Evolutionary conservation across 2,113 vertebrate genomes (phyloP).

Genomic region (Proteles cristata): DNA sequence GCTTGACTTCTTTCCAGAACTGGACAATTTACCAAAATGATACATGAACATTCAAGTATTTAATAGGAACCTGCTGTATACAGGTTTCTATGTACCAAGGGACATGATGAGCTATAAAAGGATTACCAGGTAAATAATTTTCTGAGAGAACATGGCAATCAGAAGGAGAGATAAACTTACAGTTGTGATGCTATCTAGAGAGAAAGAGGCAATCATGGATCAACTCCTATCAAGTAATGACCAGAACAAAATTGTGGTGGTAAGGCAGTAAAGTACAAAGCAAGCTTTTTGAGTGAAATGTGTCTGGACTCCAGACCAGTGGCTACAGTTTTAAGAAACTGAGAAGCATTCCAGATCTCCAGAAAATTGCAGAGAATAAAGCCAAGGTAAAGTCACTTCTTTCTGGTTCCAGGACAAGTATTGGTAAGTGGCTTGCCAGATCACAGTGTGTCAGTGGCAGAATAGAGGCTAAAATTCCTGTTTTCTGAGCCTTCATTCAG

Average conservation of each 20-base stretch:
- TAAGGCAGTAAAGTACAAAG: neutral
- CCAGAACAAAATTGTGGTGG: neutral
- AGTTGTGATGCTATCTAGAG: neutral
- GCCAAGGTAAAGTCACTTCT: neutral
- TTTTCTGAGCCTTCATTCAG: neutral
- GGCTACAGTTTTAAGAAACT: neutral
- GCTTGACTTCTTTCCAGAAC: conserved; percentile 13
- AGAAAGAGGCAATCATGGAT: neutral
- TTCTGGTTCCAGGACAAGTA: neutral
- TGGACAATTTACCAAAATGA: conserved; percentile 5
- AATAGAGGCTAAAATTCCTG: neutral
- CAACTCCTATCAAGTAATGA: neutral
- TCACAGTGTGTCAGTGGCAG: neutral
- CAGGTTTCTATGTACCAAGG: neutral
- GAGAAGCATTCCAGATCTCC: neutral
- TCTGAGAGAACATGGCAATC: neutral
- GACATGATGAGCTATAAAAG: neutral
- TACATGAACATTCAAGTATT: neutral
- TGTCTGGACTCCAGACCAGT: neutral
- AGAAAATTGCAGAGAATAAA: conserved; percentile 23
- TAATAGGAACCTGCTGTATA: neutral
- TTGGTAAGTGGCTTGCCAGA: neutral
- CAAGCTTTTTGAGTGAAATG: neutral
- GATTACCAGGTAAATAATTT: neutral
- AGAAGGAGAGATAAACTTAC: neutral